Evolutionary conservation across 2,888 invertebrate genomes (phyloP).

Genomic region (Drosophila eohydei): DNA sequence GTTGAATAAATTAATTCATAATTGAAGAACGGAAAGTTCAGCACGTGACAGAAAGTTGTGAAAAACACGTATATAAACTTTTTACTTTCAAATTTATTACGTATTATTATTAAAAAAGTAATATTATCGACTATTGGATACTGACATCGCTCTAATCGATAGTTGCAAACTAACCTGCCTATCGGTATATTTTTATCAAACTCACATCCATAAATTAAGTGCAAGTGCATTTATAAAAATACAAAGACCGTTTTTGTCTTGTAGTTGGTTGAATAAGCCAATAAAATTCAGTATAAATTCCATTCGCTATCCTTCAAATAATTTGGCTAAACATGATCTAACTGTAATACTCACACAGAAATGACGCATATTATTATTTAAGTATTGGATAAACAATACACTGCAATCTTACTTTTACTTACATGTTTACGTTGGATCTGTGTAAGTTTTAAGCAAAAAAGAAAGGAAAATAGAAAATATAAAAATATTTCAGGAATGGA

Average conservation of each 20-base stretch:
- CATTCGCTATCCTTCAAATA: not conserved
- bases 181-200: constrained; percentile 13
- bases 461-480: not conserved
- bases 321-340: constrained; percentile 9
- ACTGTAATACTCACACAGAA: not conserved
- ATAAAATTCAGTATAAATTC: constrained; percentile 3
- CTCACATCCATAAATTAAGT: constrained; percentile 32
- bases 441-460: constrained; percentile 26
- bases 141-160: not conserved
- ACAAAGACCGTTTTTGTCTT: constrained; percentile 28
- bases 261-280: not conserved
- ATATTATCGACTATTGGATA: not conserved
- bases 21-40: not conserved
- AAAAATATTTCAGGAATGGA: not conserved
- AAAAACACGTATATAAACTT: not conserved
- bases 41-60: not conserved
- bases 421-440: constrained; percentile 10
- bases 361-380: constrained; percentile 18
- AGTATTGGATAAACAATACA: constrained; percentile 21
- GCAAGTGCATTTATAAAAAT: constrained; percentile 52
- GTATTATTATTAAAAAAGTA: not conserved
- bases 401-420: not conserved
- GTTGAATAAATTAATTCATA: too few species aligned
- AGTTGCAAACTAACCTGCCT: not conserved
- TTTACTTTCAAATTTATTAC: not conserved